These are phyloP conservation scores for Phortica variegata DNA, from an alignment of 1,140 invertebrate genomes.

Conservation along the genomic window DNA sequence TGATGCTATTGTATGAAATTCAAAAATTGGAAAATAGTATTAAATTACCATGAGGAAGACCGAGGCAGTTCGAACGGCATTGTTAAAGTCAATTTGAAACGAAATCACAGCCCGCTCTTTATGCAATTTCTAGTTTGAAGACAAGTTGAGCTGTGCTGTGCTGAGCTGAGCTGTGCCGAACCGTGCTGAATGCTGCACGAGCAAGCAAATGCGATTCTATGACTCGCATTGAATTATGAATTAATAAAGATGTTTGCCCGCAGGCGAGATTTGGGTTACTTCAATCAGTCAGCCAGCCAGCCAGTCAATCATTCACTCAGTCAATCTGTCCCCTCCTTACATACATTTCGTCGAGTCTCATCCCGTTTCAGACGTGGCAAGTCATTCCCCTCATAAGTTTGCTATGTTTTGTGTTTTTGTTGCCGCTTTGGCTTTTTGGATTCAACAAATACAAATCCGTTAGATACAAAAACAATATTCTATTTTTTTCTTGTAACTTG, in stretches of 20 bases:
- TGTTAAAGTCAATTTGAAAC: constrained; percentile 38
- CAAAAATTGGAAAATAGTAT: constrained; percentile 47
- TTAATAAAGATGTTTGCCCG: constrained; percentile 54
- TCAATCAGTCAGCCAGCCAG: constrained; percentile 13
- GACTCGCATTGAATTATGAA: constrained; percentile 49
- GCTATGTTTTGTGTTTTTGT: constrained; percentile 15
- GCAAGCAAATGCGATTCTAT: not conserved
- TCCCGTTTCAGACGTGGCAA: no score
- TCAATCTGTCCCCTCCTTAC: no score
- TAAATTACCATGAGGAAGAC: constrained; percentile 28
- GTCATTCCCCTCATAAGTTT: constrained; percentile 15
- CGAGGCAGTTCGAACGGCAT: not conserved
- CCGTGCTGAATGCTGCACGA: constrained; percentile 4
- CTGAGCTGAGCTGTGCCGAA: constrained; percentile 4
- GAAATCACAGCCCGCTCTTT: constrained; percentile 34
- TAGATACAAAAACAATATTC: constrained; percentile 23
- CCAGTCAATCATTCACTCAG: no score
- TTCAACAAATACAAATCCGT: constrained; percentile 45
- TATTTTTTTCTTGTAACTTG: constrained; percentile 38
- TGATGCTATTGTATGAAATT: constrained; percentile 6
- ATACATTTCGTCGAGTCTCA: no score
- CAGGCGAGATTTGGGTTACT: constrained; percentile 53
- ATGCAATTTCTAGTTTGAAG: not conserved
- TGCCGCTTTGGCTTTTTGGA: constrained; percentile 41
- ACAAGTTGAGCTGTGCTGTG: constrained; percentile 9